These are phyloP conservation scores for Patagioenas fasciata DNA, from an alignment of 2,113 vertebrate species.

Conservation along the genomic window DNA sequence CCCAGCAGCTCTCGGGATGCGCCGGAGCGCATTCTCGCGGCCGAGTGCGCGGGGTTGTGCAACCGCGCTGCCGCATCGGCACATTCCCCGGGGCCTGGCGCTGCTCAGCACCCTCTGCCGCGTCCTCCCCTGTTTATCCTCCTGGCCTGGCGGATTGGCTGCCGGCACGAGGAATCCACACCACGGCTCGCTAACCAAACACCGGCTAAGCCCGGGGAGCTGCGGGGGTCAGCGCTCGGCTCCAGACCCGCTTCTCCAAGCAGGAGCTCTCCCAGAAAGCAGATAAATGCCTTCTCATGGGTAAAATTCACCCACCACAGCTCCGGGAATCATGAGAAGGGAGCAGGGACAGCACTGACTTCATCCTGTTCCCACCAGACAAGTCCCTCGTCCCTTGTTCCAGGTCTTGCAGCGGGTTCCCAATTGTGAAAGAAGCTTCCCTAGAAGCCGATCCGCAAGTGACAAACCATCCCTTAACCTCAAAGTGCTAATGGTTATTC, in stretches of 20 bases:
- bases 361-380: too few species aligned
- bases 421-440: neutral
- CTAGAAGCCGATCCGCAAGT: neutral
- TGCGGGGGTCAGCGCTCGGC: neutral
- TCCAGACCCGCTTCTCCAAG: neutral
- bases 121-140: conserved; percentile 61
- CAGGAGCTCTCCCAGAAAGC: too few species aligned
- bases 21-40: neutral
- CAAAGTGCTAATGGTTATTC: too few species aligned
- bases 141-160: conserved; percentile 44
- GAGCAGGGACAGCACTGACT: neutral
- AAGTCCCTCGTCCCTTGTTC: neutral
- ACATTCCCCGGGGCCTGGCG: conserved; percentile 56
- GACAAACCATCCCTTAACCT: neutral
- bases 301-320: neutral
- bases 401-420: neutral
- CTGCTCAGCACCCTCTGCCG: conserved; percentile 25
- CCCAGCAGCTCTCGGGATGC: fast-evolving
- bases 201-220: neutral
- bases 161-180: conserved; percentile 4
- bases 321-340: neutral
- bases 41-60: conserved; percentile 19
- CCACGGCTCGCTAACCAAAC: conserved; percentile 44
- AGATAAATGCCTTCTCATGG: too few species aligned
- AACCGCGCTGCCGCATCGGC: conserved; percentile 64